Evolutionary conservation across 2,888 invertebrate genomes (phyloP).

Genomic region (Tipula unca): DNA sequence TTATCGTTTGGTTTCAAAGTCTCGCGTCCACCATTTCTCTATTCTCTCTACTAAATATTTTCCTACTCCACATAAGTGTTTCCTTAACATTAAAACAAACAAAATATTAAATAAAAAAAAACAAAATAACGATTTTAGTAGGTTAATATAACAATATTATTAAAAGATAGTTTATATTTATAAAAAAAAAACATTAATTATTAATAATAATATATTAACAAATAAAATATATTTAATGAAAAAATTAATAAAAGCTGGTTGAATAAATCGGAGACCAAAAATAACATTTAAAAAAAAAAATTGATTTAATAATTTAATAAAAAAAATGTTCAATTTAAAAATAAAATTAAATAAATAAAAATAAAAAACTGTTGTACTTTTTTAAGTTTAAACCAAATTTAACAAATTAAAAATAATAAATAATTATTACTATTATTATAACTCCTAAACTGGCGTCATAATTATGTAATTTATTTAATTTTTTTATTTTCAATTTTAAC

Average conservation of each 20-base stretch:
- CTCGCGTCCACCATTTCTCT: neutral
- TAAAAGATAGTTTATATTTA: neutral
- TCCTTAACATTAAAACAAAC: neutral
- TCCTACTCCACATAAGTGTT: neutral
- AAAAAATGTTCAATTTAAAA: neutral
- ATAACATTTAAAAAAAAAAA: neutral
- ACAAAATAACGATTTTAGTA: neutral
- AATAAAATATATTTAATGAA: neutral
- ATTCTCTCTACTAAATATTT: neutral
- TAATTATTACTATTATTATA: too few relatives aligned
- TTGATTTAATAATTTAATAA: neutral
- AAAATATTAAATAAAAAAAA: neutral
- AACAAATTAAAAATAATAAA: too few relatives aligned
- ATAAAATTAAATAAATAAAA: neutral
- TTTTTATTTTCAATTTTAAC: too few relatives aligned
- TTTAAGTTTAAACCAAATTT: neutral
- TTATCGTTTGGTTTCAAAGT: neutral
- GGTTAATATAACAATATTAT: neutral
- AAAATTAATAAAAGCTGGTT: constrained; percentile 1
- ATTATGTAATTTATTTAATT: too few relatives aligned
- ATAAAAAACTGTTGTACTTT: neutral
- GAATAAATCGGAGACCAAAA: constrained; percentile 2
- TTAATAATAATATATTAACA: neutral
- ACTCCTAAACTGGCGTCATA: too few relatives aligned
- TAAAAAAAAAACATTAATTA: neutral